phyloP scores from a whole-genome alignment of 2,888 invertebrate genomes.

The Erebia palarica region DNA sequence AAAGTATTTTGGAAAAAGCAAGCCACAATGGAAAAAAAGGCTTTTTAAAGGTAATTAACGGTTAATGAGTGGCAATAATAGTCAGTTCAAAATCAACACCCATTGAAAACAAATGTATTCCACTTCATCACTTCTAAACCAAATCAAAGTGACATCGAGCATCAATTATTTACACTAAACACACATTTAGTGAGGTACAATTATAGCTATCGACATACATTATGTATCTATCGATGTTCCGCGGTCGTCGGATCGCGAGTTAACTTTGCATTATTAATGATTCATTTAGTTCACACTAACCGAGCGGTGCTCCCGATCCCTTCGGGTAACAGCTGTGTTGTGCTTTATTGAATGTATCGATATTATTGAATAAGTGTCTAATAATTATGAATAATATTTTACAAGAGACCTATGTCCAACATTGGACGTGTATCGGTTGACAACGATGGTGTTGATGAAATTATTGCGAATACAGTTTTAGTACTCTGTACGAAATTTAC shows the following conservation, averaged over 20 bases:
- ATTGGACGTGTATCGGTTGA: too few species aligned
- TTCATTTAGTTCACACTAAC: slow-evolving; percentile 83
- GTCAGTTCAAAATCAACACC: slow-evolving; percentile 21
- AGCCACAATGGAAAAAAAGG: background rate
- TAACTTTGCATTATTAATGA: slow-evolving; percentile 81
- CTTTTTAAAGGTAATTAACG: background rate
- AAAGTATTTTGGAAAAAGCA: too few species aligned
- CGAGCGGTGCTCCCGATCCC: slow-evolving; percentile 72
- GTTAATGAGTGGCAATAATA: background rate
- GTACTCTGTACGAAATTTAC: too few species aligned
- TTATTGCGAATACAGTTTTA: too few species aligned
- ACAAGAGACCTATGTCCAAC: too few species aligned
- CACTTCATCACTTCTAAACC: slow-evolving; percentile 26
- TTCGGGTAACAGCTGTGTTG: slow-evolving; percentile 55
- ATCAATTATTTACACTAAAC: slow-evolving; percentile 46
- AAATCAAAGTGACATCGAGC: slow-evolving; percentile 30
- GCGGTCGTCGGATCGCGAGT: slow-evolving; percentile 57
- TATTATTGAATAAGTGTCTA: background rate
- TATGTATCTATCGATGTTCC: slow-evolving; percentile 65
- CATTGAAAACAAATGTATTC: slow-evolving; percentile 26
- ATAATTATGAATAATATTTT: background rate
- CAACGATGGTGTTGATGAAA: too few species aligned
- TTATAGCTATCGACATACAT: slow-evolving; percentile 39
- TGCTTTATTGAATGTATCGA: slow-evolving; percentile 18
- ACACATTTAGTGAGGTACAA: slow-evolving; percentile 57